Percentiles rank a stretch among this genome's conserved stretches.
These are phyloP conservation scores for Nyctibius bracteatus DNA, from an alignment of 2,113 vertebrate genomes.

Conservation along the genomic window DNA sequence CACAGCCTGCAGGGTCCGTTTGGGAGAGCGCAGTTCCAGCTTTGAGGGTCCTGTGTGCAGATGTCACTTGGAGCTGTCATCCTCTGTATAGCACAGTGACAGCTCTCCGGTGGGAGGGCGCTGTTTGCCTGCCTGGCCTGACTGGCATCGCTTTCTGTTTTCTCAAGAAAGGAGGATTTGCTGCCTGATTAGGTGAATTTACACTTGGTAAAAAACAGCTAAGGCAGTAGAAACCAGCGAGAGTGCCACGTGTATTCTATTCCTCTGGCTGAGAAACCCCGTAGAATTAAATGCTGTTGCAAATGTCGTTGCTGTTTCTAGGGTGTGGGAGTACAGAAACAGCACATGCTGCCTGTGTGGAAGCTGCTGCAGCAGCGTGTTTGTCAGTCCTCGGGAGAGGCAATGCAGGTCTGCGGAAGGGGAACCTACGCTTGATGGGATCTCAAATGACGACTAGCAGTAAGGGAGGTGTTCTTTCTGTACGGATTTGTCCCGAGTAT, in stretches of 20 bases:
- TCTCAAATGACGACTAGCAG: not conserved
- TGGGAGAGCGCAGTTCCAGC: not conserved
- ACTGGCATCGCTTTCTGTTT: not conserved
- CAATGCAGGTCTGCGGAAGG: not conserved
- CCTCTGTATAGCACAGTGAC: accelerated
- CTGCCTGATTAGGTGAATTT: not conserved
- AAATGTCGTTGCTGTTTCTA: not conserved
- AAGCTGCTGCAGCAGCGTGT: no score
- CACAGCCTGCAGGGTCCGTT: not conserved
- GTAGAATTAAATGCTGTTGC: not conserved
- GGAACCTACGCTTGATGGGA: no score
- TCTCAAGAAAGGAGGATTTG: not conserved
- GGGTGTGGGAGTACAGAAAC: not conserved
- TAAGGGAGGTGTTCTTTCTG: not conserved
- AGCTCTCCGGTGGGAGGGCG: not conserved
- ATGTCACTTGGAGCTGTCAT: not conserved
- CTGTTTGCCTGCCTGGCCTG: not conserved
- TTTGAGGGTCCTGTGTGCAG: not conserved
- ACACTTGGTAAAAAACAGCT: not conserved
- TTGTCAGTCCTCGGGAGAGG: not conserved
- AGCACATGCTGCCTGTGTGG: not conserved
- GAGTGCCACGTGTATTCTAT: not conserved
- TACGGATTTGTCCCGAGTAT: not conserved
- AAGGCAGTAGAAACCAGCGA: not conserved
- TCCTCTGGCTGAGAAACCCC: not conserved